Evolutionary conservation across 2,888 invertebrate species (phyloP).

Genomic region (Parnassius orleans): DNA sequence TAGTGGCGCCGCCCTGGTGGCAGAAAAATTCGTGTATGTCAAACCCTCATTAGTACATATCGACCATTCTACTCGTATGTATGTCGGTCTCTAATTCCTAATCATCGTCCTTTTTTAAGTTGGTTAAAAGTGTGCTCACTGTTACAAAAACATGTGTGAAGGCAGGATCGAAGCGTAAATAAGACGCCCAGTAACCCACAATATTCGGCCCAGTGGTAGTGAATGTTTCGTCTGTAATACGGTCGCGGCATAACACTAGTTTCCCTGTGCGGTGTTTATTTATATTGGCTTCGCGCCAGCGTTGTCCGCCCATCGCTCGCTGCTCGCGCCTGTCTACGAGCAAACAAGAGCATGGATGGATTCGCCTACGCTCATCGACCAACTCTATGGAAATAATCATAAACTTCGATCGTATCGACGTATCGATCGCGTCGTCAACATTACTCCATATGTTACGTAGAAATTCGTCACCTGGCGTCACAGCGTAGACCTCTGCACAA

Average conservation of each 20-base stretch:
- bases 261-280: conserved; percentile 81
- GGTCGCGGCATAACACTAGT: conserved; percentile 80
- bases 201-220: conserved; percentile 76
- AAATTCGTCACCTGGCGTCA: conserved; percentile 67
- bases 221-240: conserved; percentile 80
- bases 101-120: no score
- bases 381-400: conserved; percentile 56
- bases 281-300: conserved; percentile 73
- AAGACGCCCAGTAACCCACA: conserved; percentile 76
- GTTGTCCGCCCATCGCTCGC: conserved; percentile 69
- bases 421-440: conserved; percentile 54
- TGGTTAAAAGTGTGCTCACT: no score
- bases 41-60: no score
- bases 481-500: conserved; percentile 48
- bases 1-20: no score
- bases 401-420: conserved; percentile 50
- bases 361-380: conserved; percentile 60
- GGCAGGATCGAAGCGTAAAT: conserved; percentile 37
- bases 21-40: no score
- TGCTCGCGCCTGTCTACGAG: conserved; percentile 59
- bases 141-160: neutral
- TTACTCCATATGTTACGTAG: conserved; percentile 55
- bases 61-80: no score
- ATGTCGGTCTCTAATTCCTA: no score
- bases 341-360: conserved; percentile 64